These are phyloP conservation scores for Calephelis nemesis DNA, from an alignment of 1,140 invertebrate genomes.

Conservation along the genomic window DNA sequence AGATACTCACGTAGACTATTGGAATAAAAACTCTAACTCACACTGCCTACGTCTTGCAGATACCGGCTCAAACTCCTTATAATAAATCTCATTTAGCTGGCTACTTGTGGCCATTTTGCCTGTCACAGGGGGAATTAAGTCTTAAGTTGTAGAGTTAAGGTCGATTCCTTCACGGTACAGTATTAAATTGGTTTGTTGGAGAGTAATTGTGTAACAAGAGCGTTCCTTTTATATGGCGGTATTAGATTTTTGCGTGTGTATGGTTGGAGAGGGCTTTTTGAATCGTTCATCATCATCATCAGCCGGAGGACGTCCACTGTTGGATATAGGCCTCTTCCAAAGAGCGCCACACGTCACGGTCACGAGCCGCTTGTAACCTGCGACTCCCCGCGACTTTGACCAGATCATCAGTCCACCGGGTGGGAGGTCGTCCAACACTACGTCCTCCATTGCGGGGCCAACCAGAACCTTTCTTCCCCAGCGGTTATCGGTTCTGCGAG, in stretches of 20 bases:
- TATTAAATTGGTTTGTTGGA: constrained; percentile 43
- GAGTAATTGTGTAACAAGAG: constrained; percentile 46
- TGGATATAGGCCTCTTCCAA: too few species aligned
- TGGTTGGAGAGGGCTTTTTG: neutral
- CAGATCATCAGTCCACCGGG: too few species aligned
- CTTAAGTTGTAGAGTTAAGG: constrained; percentile 23
- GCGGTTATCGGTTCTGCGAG: too few species aligned
- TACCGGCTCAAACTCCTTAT: constrained; percentile 47
- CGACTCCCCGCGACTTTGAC: too few species aligned
- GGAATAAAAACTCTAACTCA: neutral
- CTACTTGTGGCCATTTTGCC: constrained; percentile 21
- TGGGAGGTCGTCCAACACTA: too few species aligned
- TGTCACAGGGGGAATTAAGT: neutral
- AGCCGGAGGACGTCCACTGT: too few species aligned
- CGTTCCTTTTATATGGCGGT: constrained; percentile 49
- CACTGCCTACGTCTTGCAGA: constrained; percentile 34
- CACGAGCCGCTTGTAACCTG: too few species aligned
- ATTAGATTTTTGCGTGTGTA: constrained; percentile 27
- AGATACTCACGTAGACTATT: too few species aligned
- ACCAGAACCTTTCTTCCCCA: too few species aligned
- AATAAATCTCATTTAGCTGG: constrained; percentile 51
- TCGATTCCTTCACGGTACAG: constrained; percentile 27
- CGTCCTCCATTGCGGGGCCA: too few species aligned
- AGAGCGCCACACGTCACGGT: too few species aligned
- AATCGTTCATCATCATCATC: too few species aligned